phyloP scores from a whole-genome alignment of 2,113 vertebrate genomes.

The Cyphomyrus plagiostoma region DNA sequence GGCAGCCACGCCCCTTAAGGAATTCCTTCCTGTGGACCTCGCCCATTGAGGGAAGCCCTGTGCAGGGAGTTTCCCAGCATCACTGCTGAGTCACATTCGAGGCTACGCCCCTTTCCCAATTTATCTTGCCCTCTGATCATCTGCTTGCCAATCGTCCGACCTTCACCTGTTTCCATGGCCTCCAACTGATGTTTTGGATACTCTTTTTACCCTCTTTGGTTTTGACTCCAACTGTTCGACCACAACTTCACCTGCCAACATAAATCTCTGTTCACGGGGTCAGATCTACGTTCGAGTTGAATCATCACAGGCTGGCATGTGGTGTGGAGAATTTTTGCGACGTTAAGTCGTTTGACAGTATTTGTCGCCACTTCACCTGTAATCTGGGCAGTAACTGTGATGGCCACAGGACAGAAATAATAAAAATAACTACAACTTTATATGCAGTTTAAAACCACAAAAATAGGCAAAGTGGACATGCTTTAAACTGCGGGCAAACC shows the following conservation, averaged over 20 bases:
- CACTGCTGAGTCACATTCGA: background rate
- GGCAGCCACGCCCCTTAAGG: background rate
- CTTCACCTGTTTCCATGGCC: background rate
- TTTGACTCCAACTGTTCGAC: background rate
- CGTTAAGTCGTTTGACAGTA: background rate
- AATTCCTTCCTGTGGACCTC: background rate
- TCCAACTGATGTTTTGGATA: background rate
- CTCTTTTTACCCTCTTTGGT: background rate
- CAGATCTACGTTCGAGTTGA: background rate
- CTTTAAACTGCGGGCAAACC: background rate
- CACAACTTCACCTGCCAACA: background rate
- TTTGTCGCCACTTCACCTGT: background rate
- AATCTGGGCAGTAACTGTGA: background rate
- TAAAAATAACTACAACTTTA: background rate
- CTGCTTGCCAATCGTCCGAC: background rate
- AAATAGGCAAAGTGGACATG: background rate
- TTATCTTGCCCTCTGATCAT: background rate
- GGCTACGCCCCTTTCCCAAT: background rate
- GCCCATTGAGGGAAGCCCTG: background rate
- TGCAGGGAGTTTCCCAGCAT: background rate
- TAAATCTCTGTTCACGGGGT: background rate
- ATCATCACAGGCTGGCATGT: background rate
- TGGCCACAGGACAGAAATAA: background rate
- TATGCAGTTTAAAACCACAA: background rate
- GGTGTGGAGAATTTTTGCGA: background rate